Base-by-base conservation (phyloP, 1,140 invertebrate species). In the Plectrocnemia conspersa region DNA sequence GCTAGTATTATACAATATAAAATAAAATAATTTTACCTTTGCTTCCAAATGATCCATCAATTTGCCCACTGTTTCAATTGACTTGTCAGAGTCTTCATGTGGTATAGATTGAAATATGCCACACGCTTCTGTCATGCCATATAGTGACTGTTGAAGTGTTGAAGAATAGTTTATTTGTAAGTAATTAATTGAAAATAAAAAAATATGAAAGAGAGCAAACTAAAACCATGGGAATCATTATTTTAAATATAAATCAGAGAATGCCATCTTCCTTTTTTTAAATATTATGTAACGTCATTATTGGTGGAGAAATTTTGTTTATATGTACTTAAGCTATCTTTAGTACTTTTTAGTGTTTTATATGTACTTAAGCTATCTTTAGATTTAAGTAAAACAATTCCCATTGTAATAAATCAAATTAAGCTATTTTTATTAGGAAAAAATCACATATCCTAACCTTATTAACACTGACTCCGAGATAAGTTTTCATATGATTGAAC, bases 101-200 rank as follows among this genome's bases (percentile, higher is more conserved):
- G 70, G 64, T 9, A 77, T 59, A 2, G 79, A 76, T 63, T 85
- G 79, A 63, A 85, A 86, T 25, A 72, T 71, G 1, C 84, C 74
- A 0, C 83, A 88, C 0, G 78, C 78, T 73, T 95, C 92, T 2
- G 92, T 92, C 57, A 89, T 77, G 1, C 92, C 91, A 64, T 90
- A 95, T 32, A 87, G 77, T 36, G 83, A 81, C 83, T 89, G 62
- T 42, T 70, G 67, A 16, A 54, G 48, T 16, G 18, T 32, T 13
- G 25, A 29, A 2, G 4, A 32, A 16, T 38, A 10, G 7, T n/a
- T 19, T 44, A 44, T 44, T 44, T 21, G 15, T n/a, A 38, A 10
- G 15, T 38, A 38, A 29, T 29, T 29, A n/a, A 29, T 29, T 50
- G 46, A 61, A 21, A 2, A 23, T 22, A 10, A 23, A 32, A 48